These are phyloP conservation scores for Chloropsis cyanopogon DNA, from an alignment of 2,113 vertebrate species.

Conservation along the genomic window DNA sequence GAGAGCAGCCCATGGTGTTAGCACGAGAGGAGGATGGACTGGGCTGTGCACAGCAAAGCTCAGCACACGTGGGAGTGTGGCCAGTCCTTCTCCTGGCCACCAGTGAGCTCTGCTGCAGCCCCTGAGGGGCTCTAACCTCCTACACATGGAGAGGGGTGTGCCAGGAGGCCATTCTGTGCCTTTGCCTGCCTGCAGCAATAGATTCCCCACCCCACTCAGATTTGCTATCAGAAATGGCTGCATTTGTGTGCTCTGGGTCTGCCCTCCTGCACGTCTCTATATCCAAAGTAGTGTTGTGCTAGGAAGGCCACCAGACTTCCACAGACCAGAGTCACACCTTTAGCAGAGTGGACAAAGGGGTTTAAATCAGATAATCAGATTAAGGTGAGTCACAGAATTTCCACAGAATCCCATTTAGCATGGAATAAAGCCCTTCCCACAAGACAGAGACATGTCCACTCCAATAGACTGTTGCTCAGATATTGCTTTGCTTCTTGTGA, in stretches of 20 bases:
- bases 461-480: background rate
- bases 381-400: background rate
- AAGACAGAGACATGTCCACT: background rate
- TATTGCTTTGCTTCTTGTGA: background rate
- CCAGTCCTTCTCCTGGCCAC: background rate
- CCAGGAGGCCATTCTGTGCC: background rate
- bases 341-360: background rate
- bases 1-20: background rate
- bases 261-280: background rate
- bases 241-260: background rate
- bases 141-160: background rate
- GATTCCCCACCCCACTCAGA: background rate
- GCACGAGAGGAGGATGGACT: background rate
- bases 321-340: background rate
- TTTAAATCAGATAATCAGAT: background rate
- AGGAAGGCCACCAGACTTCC: background rate
- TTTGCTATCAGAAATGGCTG: background rate
- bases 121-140: background rate
- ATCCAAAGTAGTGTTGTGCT: background rate
- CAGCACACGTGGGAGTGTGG: accelerated
- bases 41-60: background rate
- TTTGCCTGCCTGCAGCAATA: background rate
- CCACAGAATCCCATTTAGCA: background rate
- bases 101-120: background rate
- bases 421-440: background rate